phyloP scores from a whole-genome alignment of 2,113 vertebrate genomes.

The Delphinapterus leucas region DNA sequence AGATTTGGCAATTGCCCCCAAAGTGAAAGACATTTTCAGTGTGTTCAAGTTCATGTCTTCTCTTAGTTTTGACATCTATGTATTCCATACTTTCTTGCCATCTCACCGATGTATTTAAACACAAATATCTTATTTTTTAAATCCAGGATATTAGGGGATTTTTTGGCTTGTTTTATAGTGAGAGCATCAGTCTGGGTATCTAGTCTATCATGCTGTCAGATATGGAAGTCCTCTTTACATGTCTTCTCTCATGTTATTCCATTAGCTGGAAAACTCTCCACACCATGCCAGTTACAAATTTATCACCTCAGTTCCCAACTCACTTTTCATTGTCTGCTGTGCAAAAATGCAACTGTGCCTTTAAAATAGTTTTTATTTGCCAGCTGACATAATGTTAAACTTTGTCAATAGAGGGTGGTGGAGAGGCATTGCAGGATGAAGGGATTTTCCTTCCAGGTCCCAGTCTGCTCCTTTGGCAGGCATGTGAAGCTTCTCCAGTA shows the following conservation, averaged over 20 bases:
- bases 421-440: not conserved
- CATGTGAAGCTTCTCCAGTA: not conserved
- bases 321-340: not conserved
- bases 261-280: not conserved
- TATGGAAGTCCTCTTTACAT: not conserved
- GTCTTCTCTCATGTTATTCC: not conserved
- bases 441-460: not conserved
- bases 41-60: not conserved
- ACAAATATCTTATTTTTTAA: not conserved
- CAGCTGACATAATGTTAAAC: not conserved
- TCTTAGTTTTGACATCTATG: conserved; percentile 1
- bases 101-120: not conserved
- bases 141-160: not conserved
- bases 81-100: not conserved
- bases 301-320: not conserved
- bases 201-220: not conserved
- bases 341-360: not conserved
- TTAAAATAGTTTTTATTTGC: not conserved
- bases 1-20: not conserved
- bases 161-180: not conserved
- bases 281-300: not conserved
- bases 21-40: not conserved
- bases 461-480: not conserved
- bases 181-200: not conserved
- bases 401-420: not conserved